Conservation (phyloP, 1,140 invertebrate genomes). For the Caenorhabditis elegans region WBcel235 BX284604.4:9727501-9728000, state of each 20-base stretch:
- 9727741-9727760: neutral
- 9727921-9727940: neutral
- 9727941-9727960: neutral
- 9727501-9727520: neutral
- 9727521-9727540: neutral
- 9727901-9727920: neutral
- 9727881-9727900: neutral
- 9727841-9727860: neutral
- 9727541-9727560: slow-evolving; percentile 11
- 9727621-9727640: too few relatives aligned
- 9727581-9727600: neutral
- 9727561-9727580: neutral
- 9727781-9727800: neutral
- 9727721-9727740: neutral
- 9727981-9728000: neutral
- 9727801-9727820: neutral
- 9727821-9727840: neutral
- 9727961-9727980: neutral
- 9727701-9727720: neutral
- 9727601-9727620: neutral
- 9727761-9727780: neutral
- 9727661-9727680: too few relatives aligned
- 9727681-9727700: neutral
- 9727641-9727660: too few relatives aligned
- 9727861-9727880: neutral